Evolutionary conservation across 2,113 vertebrate species (phyloP).

Genomic region (Stegastes partitus): DNA sequence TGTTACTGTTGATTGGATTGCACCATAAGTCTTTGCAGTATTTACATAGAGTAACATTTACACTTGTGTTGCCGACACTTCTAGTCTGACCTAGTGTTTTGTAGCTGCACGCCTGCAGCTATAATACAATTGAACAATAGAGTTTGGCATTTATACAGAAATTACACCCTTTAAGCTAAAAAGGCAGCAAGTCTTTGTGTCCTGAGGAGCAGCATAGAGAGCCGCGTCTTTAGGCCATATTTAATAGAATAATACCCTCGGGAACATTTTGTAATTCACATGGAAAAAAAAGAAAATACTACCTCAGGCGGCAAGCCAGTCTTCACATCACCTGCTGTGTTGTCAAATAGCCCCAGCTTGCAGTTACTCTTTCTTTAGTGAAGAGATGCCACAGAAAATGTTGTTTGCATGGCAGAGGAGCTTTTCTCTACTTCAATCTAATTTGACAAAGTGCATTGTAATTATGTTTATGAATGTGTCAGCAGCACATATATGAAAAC

Average conservation of each 20-base stretch:
- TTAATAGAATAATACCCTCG: constrained; percentile 46
- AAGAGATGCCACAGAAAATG: constrained; percentile 20
- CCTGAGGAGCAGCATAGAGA: constrained; percentile 24
- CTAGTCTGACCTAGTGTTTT: not conserved
- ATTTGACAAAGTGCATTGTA: constrained; percentile 31
- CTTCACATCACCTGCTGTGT: constrained; percentile 68
- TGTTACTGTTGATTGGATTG: not conserved
- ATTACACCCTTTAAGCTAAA: constrained; percentile 5
- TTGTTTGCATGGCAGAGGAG: constrained; percentile 3
- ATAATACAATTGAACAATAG: not conserved
- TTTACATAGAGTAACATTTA: not conserved
- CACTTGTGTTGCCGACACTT: too few relatives aligned
- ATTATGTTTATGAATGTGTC: constrained; percentile 40
- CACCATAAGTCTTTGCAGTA: not conserved
- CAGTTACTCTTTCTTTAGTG: constrained; percentile 30
- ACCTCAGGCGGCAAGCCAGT: constrained; percentile 48
- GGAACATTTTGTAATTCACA: constrained; percentile 45
- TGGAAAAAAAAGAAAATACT: constrained; percentile 38
- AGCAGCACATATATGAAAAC: constrained; percentile 17
- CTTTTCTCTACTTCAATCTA: constrained; percentile 24
- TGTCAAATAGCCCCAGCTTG: constrained; percentile 61
- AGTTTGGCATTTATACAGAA: constrained; percentile 14
- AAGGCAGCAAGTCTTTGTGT: constrained; percentile 1
- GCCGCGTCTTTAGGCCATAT: constrained; percentile 36
- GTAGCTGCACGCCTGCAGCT: not conserved